Evolutionary conservation across 1,140 invertebrate species (phyloP), one percentile per base, ranked within the genome.

Genomic region (Drosophila simulans): DNA sequence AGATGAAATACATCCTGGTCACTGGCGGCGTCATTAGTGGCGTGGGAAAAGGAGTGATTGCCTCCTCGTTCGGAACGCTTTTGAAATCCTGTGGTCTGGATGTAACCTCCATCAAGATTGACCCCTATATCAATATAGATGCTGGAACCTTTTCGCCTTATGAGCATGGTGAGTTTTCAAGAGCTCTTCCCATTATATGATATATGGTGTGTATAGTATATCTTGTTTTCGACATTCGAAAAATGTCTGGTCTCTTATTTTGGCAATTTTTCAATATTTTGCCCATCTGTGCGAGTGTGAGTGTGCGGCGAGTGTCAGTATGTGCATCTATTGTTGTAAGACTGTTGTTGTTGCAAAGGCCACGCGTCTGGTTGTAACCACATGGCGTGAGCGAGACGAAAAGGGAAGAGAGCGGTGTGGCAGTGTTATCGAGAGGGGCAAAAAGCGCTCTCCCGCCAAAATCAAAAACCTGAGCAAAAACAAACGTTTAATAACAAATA

Each of bases 111-210:
- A 99, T 99, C 79, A 99, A 99, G 94, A 99, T 99, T 89, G 98
- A 99, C 93, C 98, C 98, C 0, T 99, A 99, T 91, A 98, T 99
- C 53, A 99, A 99, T 93, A 98, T 99, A 74, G 98, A 99, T 93
- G 98, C 98, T 80, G 98, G 98, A 73, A 99, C 98, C 42, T 99
- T 99, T 94, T 99, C 98, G 2, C 98, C 98, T 0, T 99, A 98
- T 93, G 98, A 99, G 92, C 98, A 99, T 93, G 98, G 98, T 98
- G 94, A 94, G 92, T 92, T 51, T 20, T n/a, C 10, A 5, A 42
- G n/a, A 42, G n/a, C 11, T 20, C 20, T 34, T 34, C 17, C 1
- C 10, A 58, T 64, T 40, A 22, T 22, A 2, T 22, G 17, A 31
- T 52, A 55, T 57, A 42, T 22, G 13, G 15, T 40, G 17, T 56